Evolutionary conservation across 2,113 vertebrate species (phyloP).

Genomic region (Pedionomus torquatus): DNA sequence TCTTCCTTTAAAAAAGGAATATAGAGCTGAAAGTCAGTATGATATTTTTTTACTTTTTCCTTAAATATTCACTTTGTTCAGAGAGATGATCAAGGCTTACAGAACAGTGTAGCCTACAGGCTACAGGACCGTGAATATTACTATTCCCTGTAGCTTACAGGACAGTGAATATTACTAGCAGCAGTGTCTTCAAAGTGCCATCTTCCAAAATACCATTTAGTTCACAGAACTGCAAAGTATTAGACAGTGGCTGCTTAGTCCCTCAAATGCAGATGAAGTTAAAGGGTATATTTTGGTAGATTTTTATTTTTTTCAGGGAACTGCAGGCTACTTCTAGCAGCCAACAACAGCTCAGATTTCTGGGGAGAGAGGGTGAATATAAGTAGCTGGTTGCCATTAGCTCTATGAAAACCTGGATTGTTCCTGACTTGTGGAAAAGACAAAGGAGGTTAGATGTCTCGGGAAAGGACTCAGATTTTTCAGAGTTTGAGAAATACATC

Average conservation of each 20-base stretch:
- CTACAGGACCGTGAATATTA: not conserved
- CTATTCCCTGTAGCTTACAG: not conserved
- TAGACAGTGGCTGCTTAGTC: not conserved
- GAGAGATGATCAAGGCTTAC: not conserved
- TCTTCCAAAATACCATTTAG: not conserved
- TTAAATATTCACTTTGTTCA: not conserved
- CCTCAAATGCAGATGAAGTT: not conserved
- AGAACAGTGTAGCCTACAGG: no score
- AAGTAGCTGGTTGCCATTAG: not conserved
- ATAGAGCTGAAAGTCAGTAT: not conserved
- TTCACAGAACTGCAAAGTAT: not conserved
- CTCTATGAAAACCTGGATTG: not conserved
- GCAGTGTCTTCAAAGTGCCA: not conserved
- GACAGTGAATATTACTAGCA: not conserved
- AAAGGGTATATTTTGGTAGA: not conserved
- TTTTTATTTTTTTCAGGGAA: not conserved
- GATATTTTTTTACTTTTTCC: not conserved
- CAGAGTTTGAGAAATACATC: not conserved
- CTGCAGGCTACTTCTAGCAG: not conserved
- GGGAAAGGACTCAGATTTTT: not conserved
- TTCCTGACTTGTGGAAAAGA: rapidly evolving
- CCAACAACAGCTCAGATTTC: not conserved
- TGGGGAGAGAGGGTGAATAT: not conserved
- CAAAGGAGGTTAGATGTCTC: not conserved
- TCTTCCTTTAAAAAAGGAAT: not conserved